Evolutionary conservation across 2,113 vertebrate genomes (phyloP).

Genomic region (Ploceus nigricollis): DNA sequence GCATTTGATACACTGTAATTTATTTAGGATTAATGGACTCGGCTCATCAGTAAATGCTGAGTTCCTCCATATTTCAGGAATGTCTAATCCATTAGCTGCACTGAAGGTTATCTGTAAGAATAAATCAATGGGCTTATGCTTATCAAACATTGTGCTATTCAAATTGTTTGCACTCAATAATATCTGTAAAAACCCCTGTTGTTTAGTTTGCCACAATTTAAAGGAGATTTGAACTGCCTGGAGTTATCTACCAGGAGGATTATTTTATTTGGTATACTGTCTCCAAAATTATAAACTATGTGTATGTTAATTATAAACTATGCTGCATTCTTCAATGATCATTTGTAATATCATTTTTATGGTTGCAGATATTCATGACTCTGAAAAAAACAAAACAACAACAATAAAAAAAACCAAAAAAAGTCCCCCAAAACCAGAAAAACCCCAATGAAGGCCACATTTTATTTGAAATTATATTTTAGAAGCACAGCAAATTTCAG

Average conservation of each 20-base stretch:
- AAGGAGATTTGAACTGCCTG: not conserved
- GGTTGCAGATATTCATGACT: not conserved
- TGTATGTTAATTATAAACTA: not conserved
- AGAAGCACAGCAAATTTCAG: not conserved
- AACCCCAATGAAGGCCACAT: fast-evolving
- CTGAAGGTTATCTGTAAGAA: not conserved
- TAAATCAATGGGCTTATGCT: not conserved
- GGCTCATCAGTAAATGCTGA: not conserved
- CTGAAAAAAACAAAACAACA: not conserved
- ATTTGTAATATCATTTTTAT: not conserved
- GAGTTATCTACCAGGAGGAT: not conserved
- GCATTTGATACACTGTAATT: not conserved
- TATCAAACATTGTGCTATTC: not conserved
- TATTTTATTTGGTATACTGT: not conserved
- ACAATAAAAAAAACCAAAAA: too few relatives aligned
- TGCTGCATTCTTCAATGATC: not conserved
- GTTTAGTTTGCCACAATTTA: not conserved
- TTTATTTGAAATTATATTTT: not conserved
- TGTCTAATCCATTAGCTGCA: not conserved
- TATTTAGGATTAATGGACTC: slow-evolving; percentile 31
- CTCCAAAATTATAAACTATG: not conserved
- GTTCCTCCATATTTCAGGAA: not conserved
- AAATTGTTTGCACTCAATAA: not conserved
- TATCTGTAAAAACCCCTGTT: not conserved
- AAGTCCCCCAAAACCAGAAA: too few relatives aligned